phyloP scores from a whole-genome alignment of 2,888 invertebrate species.

The Corbicula japonica region DNA sequence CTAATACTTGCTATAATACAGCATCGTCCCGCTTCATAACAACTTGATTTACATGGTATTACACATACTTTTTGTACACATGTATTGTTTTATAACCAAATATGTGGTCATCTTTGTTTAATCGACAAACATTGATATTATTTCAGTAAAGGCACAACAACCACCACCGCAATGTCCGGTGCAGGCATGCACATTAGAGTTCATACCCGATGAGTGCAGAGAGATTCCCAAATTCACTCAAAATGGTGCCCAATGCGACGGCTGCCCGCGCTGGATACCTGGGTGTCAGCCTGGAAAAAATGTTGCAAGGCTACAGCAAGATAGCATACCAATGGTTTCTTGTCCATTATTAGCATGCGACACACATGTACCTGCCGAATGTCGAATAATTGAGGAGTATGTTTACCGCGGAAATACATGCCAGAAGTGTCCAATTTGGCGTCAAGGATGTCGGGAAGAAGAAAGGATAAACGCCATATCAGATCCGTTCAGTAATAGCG shows the following conservation, averaged over 20 bases:
- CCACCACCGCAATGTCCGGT: constrained; percentile 38
- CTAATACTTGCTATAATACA: not conserved
- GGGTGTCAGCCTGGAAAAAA: constrained; percentile 23
- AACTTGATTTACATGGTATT: not conserved
- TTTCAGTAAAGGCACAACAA: constrained; percentile 37
- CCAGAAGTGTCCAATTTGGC: constrained; percentile 37
- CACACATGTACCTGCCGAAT: constrained; percentile 28
- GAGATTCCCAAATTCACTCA: constrained; percentile 35
- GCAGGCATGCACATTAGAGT: constrained; percentile 22
- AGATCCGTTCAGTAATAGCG: too few relatives aligned
- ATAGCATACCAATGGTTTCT: not conserved
- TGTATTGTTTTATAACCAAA: not conserved
- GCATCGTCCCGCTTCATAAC: not conserved
- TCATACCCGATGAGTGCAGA: constrained; percentile 45
- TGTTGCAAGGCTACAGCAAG: not conserved
- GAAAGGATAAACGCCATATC: constrained; percentile 25
- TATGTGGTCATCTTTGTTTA: not conserved
- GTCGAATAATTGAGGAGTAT: constrained; percentile 28
- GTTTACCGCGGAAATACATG: constrained; percentile 29
- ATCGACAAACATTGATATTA: not conserved
- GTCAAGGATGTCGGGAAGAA: constrained; percentile 31
- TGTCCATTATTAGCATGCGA: constrained; percentile 29
- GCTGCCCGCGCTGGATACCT: constrained; percentile 47
- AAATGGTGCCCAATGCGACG: constrained; percentile 39
- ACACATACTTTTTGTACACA: not conserved